Conservation (phyloP, 2,888 invertebrate species). For the Anarsia innoxiella region DNA sequence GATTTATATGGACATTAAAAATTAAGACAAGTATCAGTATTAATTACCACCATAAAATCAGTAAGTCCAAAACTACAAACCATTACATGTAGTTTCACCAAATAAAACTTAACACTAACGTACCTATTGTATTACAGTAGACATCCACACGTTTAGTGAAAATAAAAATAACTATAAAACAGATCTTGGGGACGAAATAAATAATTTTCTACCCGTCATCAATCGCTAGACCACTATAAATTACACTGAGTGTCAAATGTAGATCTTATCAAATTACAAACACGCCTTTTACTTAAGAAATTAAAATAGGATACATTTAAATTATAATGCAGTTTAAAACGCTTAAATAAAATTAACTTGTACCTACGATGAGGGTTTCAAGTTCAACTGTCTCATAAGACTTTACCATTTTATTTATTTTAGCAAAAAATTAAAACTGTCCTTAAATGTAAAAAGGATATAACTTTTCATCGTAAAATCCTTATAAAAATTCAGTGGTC, state of each 20-base stretch:
- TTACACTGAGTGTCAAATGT: conserved; percentile 46
- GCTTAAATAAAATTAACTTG: no score
- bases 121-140: conserved; percentile 13
- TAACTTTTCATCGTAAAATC: conserved; percentile 7
- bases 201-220: conserved; percentile 58
- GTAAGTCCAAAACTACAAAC: conserved; percentile 1
- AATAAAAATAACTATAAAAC: conserved; percentile 35
- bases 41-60: conserved; percentile 6
- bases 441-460: no score
- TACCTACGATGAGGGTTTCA: no score
- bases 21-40: neutral
- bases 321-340: no score
- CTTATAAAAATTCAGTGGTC: conserved; percentile 13
- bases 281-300: no score
- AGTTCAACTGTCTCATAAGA: no score
- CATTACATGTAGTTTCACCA: conserved; percentile 3
- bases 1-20: neutral
- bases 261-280: conserved; percentile 45
- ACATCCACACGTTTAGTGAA: conserved; percentile 10
- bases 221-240: conserved; percentile 61
- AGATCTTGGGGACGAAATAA: conserved; percentile 44
- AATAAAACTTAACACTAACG: conserved; percentile 10
- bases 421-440: no score
- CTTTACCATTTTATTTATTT: no score
- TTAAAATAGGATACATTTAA: no score